These are phyloP conservation scores for human (Homo sapiens) DNA, from an alignment of 2,113 vertebrate species.

Conservation along the genomic window DNA sequence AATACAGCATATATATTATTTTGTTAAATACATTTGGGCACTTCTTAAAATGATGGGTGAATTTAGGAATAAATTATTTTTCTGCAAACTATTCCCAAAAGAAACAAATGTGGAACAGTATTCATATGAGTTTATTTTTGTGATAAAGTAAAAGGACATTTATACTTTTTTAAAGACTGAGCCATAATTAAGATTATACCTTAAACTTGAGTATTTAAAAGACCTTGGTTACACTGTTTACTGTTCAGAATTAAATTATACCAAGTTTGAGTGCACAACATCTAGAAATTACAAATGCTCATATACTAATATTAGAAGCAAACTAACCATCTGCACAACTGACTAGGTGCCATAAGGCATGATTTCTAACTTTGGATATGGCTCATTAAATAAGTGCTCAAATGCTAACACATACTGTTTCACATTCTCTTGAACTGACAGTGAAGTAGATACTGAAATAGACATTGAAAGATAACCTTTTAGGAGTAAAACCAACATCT, in stretches of 20 bases:
- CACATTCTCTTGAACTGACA: background rate
- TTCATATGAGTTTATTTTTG: background rate
- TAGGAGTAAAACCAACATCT: background rate
- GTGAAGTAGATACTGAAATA: background rate
- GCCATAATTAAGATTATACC: background rate
- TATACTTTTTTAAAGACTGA: background rate
- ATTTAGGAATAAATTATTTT: constrained; percentile 19
- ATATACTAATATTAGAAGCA: background rate
- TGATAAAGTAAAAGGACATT: background rate
- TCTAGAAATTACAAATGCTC: background rate
- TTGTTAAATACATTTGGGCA: background rate
- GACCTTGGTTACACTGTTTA: background rate
- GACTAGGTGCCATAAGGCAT: background rate
- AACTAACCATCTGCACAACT: constrained; percentile 12
- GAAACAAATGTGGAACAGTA: background rate
- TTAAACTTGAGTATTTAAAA: constrained; percentile 25
- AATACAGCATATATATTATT: background rate
- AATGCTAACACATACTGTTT: background rate
- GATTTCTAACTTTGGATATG: constrained; percentile 17
- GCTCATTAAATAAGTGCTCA: background rate
- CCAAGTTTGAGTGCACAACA: constrained; percentile 26
- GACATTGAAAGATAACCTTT: constrained; percentile 19
- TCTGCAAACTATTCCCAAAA: background rate
- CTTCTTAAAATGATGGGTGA: background rate
- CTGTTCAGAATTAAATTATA: constrained; percentile 13